Conservation (phyloP, 2,113 vertebrate genomes). For the Hippocampus mohnikei region DNA sequence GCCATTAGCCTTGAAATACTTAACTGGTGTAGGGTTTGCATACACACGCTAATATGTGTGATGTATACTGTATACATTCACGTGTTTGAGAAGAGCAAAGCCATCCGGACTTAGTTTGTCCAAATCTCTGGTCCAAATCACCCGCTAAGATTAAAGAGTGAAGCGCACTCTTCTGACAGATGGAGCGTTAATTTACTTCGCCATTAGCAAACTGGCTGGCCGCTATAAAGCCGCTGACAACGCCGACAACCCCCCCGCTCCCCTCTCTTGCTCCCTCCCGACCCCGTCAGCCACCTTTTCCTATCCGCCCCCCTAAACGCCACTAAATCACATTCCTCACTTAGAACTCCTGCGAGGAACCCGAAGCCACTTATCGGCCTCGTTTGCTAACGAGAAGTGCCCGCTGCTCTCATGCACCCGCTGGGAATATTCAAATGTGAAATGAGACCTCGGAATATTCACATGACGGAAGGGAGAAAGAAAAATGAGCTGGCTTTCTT, state of each 20-base stretch:
- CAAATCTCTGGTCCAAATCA: conserved; percentile 63
- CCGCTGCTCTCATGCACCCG: not conserved
- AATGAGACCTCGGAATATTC: conserved; percentile 2
- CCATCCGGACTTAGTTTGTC: conserved; percentile 43
- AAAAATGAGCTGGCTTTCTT: not conserved
- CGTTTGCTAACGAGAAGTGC: conserved; percentile 5
- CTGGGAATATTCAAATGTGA: not conserved
- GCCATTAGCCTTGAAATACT: too few species aligned
- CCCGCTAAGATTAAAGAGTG: conserved; percentile 61
- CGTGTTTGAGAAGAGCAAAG: not conserved
- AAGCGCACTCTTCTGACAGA: conserved; percentile 64
- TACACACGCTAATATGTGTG: not conserved
- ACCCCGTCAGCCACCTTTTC: conserved; percentile 2
- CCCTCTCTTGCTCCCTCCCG: not conserved
- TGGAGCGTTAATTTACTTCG: conserved; percentile 70
- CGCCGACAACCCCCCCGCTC: conserved; percentile 2
- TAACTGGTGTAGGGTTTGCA: conserved; percentile 2
- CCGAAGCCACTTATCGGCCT: conserved; percentile 5
- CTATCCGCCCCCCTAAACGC: conserved; percentile 11
- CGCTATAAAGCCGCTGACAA: conserved; percentile 13
- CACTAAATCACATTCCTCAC: conserved; percentile 45
- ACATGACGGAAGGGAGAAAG: not conserved
- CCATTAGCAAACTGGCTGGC: conserved; percentile 53
- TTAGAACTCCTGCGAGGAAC: conserved; percentile 9
- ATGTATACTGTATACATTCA: conserved; percentile 10